Conservation (phyloP, 1,140 invertebrate genomes). For the Atta colombica region DNA sequence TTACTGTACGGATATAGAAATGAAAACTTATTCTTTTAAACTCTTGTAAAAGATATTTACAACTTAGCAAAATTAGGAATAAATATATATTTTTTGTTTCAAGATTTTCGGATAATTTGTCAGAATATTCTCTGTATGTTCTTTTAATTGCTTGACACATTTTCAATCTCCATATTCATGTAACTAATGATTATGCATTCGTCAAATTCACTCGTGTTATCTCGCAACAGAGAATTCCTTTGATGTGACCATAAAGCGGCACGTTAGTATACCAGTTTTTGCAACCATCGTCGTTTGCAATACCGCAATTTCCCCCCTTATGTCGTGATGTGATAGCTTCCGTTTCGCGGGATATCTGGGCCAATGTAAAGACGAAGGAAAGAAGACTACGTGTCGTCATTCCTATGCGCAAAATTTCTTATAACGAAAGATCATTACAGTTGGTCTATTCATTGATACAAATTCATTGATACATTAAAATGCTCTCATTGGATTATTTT, state of each 20-base stretch:
- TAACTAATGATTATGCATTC: conserved; percentile 25
- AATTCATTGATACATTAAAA: not conserved
- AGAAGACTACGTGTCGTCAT: conserved; percentile 41
- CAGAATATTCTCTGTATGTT: not conserved
- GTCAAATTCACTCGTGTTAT: conserved; percentile 19
- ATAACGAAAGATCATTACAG: conserved; percentile 57
- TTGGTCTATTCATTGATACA: conserved; percentile 4
- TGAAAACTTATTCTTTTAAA: not conserved
- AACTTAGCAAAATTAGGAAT: not conserved
- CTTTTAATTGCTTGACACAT: conserved; percentile 30
- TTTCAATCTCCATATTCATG: conserved; percentile 32
- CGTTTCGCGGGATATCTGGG: conserved; percentile 63
- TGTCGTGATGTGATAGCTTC: conserved; percentile 57
- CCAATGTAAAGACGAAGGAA: conserved; percentile 39
- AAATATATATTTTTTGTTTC: not conserved
- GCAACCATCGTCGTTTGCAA: conserved; percentile 35
- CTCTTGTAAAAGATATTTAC: not conserved
- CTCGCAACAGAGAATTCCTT: conserved; percentile 14
- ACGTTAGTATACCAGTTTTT: conserved; percentile 52
- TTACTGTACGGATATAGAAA: not conserved
- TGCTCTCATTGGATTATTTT: not conserved
- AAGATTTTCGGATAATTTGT: not conserved
- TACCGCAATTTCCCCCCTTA: conserved; percentile 46
- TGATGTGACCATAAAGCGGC: conserved; percentile 21
- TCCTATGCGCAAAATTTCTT: conserved; percentile 60